Evolutionary conservation across 2,888 invertebrate species (phyloP), one percentile per base, ranked within the genome.

Genomic region (Acanthacorydalis orientalis): DNA sequence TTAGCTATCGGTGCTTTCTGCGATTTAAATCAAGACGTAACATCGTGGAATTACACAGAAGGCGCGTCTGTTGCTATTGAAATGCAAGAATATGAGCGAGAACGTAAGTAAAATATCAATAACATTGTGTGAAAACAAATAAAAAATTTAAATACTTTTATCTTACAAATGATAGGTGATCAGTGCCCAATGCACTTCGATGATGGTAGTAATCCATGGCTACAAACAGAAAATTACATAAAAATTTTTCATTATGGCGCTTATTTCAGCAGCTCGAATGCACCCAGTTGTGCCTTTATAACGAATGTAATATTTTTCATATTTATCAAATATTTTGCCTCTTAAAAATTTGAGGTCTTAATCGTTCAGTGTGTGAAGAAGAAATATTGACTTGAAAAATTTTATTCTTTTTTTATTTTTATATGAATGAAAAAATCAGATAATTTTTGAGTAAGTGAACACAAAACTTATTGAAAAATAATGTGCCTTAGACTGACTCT

Each of bases 181-280:
- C 88, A 90, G 59, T 97, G 96, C 63, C 96, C 96, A 0, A 95
- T 96, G 90, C 81, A 87, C 62, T 97, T 95, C 60, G 93, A 96
- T 59, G 93, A 95, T 60, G 96, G 96, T 8, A 70, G 75, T 40
- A 78, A 93, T 67, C 92, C 93, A 0, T 93, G 87, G 87, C 57
- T 72, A 1, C 69, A 74, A 47, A 75, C 78, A 23, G 83, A 85
- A 58, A 83, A 78, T 58, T 77, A 72, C 46, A 74, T 86, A 31
- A 80, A 81, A 63, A 67, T 87, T 14, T 86, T 89, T 54, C 23
- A 23, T 23, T 23, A 23, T 23, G 23, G 23, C 2, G 23, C 23
- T 2, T 23, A 23, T 23, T 23, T 4, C 6, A 23, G 23, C 6
- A 4, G 23, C 6, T 23, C 23, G 6, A 23, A 6, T 23, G 6